Percentiles rank a stretch among this genome's conserved stretches.
Evolutionary conservation across 1,140 invertebrate genomes (phyloP).

Genomic region (Nasonia vitripennis): DNA sequence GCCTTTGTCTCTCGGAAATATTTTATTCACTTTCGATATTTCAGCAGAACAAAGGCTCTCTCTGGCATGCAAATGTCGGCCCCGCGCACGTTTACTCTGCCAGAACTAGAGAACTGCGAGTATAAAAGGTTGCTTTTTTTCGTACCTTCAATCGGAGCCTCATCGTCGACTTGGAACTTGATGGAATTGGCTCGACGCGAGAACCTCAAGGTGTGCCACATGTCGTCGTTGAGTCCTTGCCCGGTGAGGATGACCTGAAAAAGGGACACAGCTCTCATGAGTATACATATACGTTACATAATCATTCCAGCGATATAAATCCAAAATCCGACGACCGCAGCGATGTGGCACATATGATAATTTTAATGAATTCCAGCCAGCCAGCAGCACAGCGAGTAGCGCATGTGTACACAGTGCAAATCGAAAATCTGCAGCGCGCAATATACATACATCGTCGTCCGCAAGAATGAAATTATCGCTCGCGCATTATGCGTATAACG

Average conservation of each 20-base stretch:
- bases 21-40: not conserved
- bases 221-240: slow-evolving; percentile 91
- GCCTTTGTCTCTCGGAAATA: slow-evolving; percentile 1
- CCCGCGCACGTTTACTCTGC: not conserved
- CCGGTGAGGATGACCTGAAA: slow-evolving; percentile 88
- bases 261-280: slow-evolving; percentile 50
- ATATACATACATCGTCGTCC: too few species aligned
- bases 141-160: slow-evolving; percentile 86
- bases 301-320: not conserved
- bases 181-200: slow-evolving; percentile 75
- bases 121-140: slow-evolving; percentile 63
- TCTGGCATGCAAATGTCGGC: not conserved
- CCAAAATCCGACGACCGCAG: too few species aligned
- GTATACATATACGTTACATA: not conserved
- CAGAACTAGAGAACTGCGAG: not conserved
- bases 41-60: not conserved
- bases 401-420: too few species aligned
- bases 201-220: slow-evolving; percentile 94
- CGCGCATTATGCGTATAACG: too few species aligned
- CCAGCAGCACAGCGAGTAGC: too few species aligned
- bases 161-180: slow-evolving; percentile 90
- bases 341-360: not conserved
- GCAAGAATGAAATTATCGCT: too few species aligned
- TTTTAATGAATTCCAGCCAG: not conserved
- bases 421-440: too few species aligned